Conservation (phyloP, 92 coral and sea anemone species). For the Desmophyllum pertusum region DNA sequence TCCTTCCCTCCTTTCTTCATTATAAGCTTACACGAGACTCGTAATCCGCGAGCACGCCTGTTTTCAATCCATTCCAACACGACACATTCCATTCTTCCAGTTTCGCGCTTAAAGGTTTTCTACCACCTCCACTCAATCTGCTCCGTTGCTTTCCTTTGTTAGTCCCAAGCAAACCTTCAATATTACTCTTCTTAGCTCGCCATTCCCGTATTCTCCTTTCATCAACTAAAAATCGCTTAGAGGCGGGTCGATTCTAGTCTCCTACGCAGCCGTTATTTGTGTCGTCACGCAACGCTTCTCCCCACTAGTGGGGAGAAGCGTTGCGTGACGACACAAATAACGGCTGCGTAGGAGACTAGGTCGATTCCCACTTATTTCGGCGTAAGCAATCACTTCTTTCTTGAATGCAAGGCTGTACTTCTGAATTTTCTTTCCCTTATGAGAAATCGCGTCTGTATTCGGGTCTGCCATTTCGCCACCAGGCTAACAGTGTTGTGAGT, state of each 20-base stretch:
- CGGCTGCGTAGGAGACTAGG: no score
- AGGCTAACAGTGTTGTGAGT: not conserved
- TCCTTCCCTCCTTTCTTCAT: slow-evolving; percentile 77
- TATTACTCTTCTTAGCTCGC: slow-evolving; percentile 60
- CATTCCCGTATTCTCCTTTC: slow-evolving; percentile 74
- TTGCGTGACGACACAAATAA: no score
- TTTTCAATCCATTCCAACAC: slow-evolving; percentile 72
- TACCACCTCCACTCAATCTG: slow-evolving; percentile 70
- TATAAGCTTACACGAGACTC: slow-evolving; percentile 65
- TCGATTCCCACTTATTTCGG: slow-evolving; percentile 68
- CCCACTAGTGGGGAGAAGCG: no score
- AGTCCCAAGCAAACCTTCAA: slow-evolving; percentile 64
- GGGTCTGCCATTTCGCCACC: slow-evolving; percentile 43
- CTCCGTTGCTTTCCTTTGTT: slow-evolving; percentile 68
- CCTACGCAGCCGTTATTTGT: no score
- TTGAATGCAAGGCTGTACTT: slow-evolving; percentile 68
- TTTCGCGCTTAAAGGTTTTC: slow-evolving; percentile 64
- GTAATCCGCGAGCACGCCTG: slow-evolving; percentile 61
- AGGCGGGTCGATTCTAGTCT: no score
- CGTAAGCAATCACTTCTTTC: slow-evolving; percentile 72
- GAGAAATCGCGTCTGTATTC: slow-evolving; percentile 45
- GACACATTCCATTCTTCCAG: slow-evolving; percentile 73
- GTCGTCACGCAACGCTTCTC: no score
- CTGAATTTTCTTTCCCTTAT: slow-evolving; percentile 56
- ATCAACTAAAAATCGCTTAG: slow-evolving; percentile 61